Evolutionary conservation across 64 coral and sea anemone species (phyloP), one percentile per base, ranked within the genome.

Genomic region (Actinia equina): DNA sequence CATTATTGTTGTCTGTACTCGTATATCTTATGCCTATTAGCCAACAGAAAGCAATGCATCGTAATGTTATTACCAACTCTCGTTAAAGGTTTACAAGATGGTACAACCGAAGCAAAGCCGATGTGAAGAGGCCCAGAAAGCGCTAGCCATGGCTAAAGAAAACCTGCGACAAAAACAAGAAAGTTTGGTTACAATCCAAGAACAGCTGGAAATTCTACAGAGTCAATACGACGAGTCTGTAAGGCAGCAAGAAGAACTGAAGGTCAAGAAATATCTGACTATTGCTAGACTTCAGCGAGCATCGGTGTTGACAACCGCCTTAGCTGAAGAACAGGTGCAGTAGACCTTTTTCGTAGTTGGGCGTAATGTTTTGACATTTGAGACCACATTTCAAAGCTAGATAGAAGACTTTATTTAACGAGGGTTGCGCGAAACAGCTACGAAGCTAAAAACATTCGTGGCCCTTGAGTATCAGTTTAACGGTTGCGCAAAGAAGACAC

Each of bases 21-120:
- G 4, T 49, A 49, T 49, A 49, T 4, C 4, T 49, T 49, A 49
- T 49, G 46, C 0, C 46, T 49, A 8, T 49, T 49, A 57, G 10
- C 10, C 55, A 57, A 57, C 55, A 57, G 55, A 57, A 57, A 57
- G 55, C 55, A 6, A 14, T 7, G 2, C 23, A 65, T 65, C 19
- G 1, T 49, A 49, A 23, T 65, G 62, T 23, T 65, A 2, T 23
- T 65, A 3, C 62, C 0, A 15, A 49, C 46, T 49, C 46, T 49
- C 3, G 46, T 49, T 0, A 49, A 18, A 85, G 83, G 91, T 95
- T 25, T 99, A 95, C 93, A 92, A 95, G 86, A 88, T 93, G 20
- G 97, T 99, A 17, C 63, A 92, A 84, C 97, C 97, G 4, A 99
- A 99, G 64, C 93, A 95, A 82, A 92, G 52, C 19, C 88, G 93